Base-by-base conservation (phyloP, 1,140 invertebrate species). In the Olivierus martensii region DNA sequence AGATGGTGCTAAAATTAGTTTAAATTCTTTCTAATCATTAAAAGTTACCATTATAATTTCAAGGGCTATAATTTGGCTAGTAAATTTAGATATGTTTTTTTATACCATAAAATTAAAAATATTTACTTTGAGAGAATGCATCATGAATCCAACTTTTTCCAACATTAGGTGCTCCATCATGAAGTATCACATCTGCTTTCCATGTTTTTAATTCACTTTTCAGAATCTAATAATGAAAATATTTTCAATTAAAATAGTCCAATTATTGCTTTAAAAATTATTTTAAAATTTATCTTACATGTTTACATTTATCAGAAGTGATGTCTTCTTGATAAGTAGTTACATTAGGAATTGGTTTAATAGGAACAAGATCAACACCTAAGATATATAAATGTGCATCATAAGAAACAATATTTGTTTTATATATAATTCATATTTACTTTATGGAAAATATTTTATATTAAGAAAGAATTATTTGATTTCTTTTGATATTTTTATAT, bases 131-230 rank as follows among this genome's bases (percentile, higher is more conserved):
- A 62, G 88, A 81, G 68, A 92, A 99, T 3, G 96, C 91, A 78
- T 99, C 96, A 67, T 91, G 87, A 2, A 93, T 65, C 96, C 96
- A 99, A 71, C 91, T 97, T 62, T 83, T 79, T 67, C 96, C 96
- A 39, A 99, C 87, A 75, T 99, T 99, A 2, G 96, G 96, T 43
- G 96, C 94, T 65, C 95, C 96, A 71, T 99, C 96, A 68, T 99
- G 79, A 2, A 99, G 73, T 1, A 99, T 84, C 15, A 93, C 77
- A 74, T 99, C 95, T 18, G 87, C 96, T 75, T 98, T 93, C 85
- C 89, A 93, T 17, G 85, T 87, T 71, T 94, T 82, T 15, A 96
- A 71, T 70, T 93, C 87, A 65, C 82, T 83, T 48, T 80, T 79
- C 15, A 97, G 68, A 3, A 82, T 76, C 44, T 82, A 71, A 54